Percentiles rank a stretch among this genome's conserved stretches.
Conservation (phyloP, 2,797 vertebrate species). For the Astyanax mexicanus region DNA sequence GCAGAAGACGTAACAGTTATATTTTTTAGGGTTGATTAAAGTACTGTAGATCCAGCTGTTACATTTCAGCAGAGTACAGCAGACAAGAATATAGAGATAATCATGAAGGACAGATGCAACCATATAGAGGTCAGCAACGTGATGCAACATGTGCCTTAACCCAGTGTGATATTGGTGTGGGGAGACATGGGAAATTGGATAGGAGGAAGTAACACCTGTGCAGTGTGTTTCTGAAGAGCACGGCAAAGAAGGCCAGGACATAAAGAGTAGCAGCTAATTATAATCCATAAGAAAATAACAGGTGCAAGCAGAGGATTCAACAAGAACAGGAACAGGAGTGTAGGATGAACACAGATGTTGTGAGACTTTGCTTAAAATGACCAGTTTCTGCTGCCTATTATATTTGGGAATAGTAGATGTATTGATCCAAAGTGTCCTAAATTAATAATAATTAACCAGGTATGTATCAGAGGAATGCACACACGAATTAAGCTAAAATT, state of each 20-base stretch:
- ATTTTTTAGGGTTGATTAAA: too few relatives aligned
- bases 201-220: slow-evolving; percentile 43
- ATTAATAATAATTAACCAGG: too few relatives aligned
- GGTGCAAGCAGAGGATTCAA: slow-evolving; percentile 13
- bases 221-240: slow-evolving; percentile 10
- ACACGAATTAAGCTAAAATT: too few relatives aligned
- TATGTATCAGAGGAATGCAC: too few relatives aligned
- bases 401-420: not conserved
- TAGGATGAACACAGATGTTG: slow-evolving; percentile 2
- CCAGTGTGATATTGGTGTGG: not conserved
- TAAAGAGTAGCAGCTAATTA: slow-evolving; percentile 29
- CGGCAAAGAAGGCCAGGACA: slow-evolving; percentile 13
- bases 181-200: slow-evolving; percentile 22
- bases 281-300: slow-evolving; percentile 20
- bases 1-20: too few relatives aligned
- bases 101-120: slow-evolving; percentile 43
- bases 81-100: slow-evolving; percentile 39
- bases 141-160: slow-evolving; percentile 29
- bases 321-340: not conserved
- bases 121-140: slow-evolving; percentile 24
- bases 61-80: slow-evolving; percentile 18
- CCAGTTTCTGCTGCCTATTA: not conserved
- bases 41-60: slow-evolving; percentile 14
- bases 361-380: not conserved
- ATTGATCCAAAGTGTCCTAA: not conserved